These are phyloP conservation scores for Physocephala rufipes DNA, from an alignment of 2,888 invertebrate species.

Conservation along the genomic window DNA sequence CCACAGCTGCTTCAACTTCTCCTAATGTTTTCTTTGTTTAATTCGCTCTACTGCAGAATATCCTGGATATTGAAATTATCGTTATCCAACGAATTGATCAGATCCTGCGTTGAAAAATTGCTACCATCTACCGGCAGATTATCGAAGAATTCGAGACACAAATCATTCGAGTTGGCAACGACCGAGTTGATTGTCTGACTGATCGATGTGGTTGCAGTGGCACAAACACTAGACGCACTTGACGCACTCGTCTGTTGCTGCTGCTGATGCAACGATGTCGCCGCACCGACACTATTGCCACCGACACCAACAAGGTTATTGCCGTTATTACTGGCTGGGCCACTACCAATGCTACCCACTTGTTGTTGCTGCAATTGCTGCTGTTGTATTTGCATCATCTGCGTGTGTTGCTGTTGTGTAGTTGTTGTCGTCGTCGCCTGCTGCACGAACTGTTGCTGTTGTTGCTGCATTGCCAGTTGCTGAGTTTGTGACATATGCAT, in stretches of 20 bases:
- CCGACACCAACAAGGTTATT: slow-evolving; percentile 39
- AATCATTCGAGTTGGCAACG: slow-evolving; percentile 69
- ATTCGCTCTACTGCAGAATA: slow-evolving; percentile 67
- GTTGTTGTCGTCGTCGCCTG: slow-evolving; percentile 56
- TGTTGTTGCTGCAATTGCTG: slow-evolving; percentile 52
- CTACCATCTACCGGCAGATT: slow-evolving; percentile 81
- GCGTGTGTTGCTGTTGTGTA: slow-evolving; percentile 62
- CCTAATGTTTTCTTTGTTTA: not conserved
- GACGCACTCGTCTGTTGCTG: slow-evolving; percentile 43
- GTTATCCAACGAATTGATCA: slow-evolving; percentile 84
- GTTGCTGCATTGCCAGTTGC: slow-evolving; percentile 70
- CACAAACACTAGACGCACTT: slow-evolving; percentile 40
- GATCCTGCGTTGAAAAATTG: slow-evolving; percentile 82
- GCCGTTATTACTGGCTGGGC: slow-evolving; percentile 42
- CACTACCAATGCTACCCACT: slow-evolving; percentile 36
- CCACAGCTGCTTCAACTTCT: too few species aligned
- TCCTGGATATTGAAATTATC: slow-evolving; percentile 76
- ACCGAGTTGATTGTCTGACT: slow-evolving; percentile 65
- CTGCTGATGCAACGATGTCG: slow-evolving; percentile 43
- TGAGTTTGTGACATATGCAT: slow-evolving; percentile 78
- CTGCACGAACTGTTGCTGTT: slow-evolving; percentile 63
- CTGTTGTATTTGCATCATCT: slow-evolving; percentile 60
- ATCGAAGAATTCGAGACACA: slow-evolving; percentile 87
- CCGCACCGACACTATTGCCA: slow-evolving; percentile 38
- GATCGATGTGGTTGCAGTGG: slow-evolving; percentile 58